Base-by-base conservation (phyloP, 2,888 invertebrate genomes). In the Saturnia japonica region DNA sequence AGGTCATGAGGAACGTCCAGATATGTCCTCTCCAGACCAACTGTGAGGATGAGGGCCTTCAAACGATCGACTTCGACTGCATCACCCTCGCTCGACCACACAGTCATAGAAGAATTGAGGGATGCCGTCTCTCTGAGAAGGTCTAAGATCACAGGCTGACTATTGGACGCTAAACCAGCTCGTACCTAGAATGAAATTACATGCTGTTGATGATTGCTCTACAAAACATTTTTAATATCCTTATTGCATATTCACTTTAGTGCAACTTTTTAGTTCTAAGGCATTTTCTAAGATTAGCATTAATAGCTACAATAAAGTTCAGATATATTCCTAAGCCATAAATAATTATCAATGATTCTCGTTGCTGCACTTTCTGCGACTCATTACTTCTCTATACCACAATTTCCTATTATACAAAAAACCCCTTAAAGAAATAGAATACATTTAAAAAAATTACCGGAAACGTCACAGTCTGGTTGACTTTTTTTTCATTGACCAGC, bases 81-180 rank as follows among this genome's bases (percentile, higher is more conserved):
- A 84, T 98, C 98, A 0, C 91, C 94, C 47, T 90, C 93, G 67
- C 95, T 93, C 3, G 96, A 96, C 98, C 98, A 98, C 70, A 98
- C 95, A 0, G 98, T 98, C 74, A 98, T 88, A 0, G 97, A 96
- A 62, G 95, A 95, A 78, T 95, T 93, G 8, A 93, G 89, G 69
- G 87, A 88, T 14, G 93, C 86, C 0, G 91, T 93, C 80, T 92
- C 92, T 0, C 94, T 87, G 19, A 97, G 85, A 40, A 98, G 93
- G 73, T 92, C 92, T 22, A 95, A 87, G 19, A 98, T 87, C 7
- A 95, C 93, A 0, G 94, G 91, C 72, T 94, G 88, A 77, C 97
- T 96, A 79, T 96, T 94, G 0, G 96, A 96, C 0, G 96, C 97
- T 6, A 94, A 79, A 34, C 89, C 91, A 6, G 94, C 94, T 43